Evolutionary conservation across 2,113 vertebrate species (phyloP).

Genomic region (Chlorodrepanis virens): DNA sequence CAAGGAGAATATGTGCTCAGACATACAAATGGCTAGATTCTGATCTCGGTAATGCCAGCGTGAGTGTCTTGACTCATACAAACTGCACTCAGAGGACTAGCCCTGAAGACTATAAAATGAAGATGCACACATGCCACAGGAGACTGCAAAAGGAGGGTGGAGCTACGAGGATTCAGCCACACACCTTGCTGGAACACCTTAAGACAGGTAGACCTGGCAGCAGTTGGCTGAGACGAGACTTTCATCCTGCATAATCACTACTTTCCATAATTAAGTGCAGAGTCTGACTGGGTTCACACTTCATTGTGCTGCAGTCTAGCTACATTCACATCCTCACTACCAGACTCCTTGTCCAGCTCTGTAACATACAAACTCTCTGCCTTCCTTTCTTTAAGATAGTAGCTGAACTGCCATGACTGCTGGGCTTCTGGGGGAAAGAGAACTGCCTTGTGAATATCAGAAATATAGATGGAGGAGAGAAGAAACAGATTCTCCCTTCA

Average conservation of each 20-base stretch:
- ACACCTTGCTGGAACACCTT: constrained; percentile 54
- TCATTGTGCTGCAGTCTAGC: background rate
- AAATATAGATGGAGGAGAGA: constrained; percentile 1
- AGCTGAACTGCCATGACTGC: background rate
- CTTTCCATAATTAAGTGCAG: constrained; percentile 44
- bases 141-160: constrained; percentile 32
- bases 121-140: constrained; percentile 19
- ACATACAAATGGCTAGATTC: constrained; percentile 60
- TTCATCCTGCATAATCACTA: constrained; percentile 52
- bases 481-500: constrained; percentile 39
- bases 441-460: background rate
- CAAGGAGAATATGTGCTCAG: constrained; percentile 58
- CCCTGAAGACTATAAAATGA: constrained; percentile 52
- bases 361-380: accelerated
- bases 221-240: constrained; percentile 1
- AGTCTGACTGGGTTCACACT: constrained; percentile 35
- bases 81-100: constrained; percentile 33
- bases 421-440: background rate
- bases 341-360: background rate
- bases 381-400: background rate
- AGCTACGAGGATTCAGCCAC: constrained; percentile 6
- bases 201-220: constrained; percentile 53
- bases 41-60: background rate
- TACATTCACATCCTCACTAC: background rate
- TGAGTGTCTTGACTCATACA: constrained; percentile 37